A percentile compares a stretch with the other conserved stretches of the same genome.
Evolutionary conservation across 2,797 vertebrate species (phyloP).

Genomic region (Myotis findleyi): DNA sequence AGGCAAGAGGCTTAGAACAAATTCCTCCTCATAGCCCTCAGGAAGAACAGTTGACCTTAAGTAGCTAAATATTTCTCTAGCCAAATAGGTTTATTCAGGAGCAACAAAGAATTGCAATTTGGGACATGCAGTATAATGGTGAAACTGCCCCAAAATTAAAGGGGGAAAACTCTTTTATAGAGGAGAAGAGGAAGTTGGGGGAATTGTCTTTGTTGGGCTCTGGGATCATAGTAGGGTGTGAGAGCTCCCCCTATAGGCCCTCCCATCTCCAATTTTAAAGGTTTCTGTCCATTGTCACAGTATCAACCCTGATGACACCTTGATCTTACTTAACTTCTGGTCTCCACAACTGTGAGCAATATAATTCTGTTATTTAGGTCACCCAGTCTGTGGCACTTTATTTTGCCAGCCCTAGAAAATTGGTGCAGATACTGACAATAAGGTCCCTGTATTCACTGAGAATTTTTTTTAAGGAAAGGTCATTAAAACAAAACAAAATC

Average conservation of each 20-base stretch:
- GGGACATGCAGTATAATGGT: neutral
- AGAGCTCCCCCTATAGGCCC: neutral
- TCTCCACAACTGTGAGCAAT: neutral
- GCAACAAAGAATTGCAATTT: neutral
- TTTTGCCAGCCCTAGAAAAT: neutral
- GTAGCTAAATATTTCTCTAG: neutral
- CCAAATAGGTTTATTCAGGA: neutral
- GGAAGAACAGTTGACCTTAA: neutral
- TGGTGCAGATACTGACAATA: neutral
- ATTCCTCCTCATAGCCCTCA: neutral
- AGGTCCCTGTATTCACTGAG: neutral
- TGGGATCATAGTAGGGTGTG: neutral
- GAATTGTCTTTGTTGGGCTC: neutral
- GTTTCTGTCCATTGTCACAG: neutral
- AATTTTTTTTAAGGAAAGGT: neutral
- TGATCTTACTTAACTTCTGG: neutral
- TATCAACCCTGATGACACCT: neutral
- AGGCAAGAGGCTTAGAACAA: neutral
- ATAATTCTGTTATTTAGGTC: neutral
- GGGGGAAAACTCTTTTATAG: no score
- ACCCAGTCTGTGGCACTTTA: neutral
- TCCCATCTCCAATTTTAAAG: neutral
- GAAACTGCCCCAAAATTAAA: neutral
- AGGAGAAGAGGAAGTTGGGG: neutral
- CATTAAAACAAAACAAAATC: neutral